Evolutionary conservation across 1,140 invertebrate species (phyloP), one percentile per base, ranked within the genome.

Genomic region (Zaprionus nigranus): DNA sequence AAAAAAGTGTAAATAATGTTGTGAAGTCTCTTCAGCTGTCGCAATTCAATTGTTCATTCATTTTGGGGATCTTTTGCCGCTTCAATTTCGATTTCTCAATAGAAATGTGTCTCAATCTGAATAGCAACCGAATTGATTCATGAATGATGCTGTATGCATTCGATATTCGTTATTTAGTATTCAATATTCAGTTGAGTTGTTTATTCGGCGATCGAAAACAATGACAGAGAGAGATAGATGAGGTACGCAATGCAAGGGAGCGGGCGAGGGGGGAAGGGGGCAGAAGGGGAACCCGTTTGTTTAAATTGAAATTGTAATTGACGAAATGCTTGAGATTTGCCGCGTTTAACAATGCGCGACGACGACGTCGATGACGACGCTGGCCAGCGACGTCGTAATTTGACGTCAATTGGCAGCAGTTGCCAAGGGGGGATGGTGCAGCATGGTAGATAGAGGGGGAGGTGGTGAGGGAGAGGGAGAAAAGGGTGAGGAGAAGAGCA

Each of bases 271-370:
- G 13, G n/a, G n/a, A 3, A 17, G n/a, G n/a, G 40, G 3, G 6
- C 2, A 17, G 9, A 26, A 26, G 24, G 40, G 40, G 40, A 46
- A 7, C 40, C 6, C 46, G 17, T 51, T 20, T 22, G 46, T 22
- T 84, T 90, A 85, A 88, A 88, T 88, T 88, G 85, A 88, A 88
- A 85, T 90, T 90, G 85, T 88, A 88, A 88, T 88, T 88, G 85
- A 88, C 90, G 70, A 85, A 88, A 84, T 88, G 81, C 85, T 88
- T 90, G 85, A 88, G 84, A 88, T 88, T 78, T 87, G 69, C 63
- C 73, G 71, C 70, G 56, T 46, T 46, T 20, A 46, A 43, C 62
- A 76, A 49, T 54, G 63, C 69, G 3, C n/a, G 26, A 51, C 38
- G 40, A 59, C 34, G 24, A 49, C n/a, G 24, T 22, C 30, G 28